Evolutionary conservation across 2,113 vertebrate genomes (phyloP).

Genomic region (Strix aluco): DNA sequence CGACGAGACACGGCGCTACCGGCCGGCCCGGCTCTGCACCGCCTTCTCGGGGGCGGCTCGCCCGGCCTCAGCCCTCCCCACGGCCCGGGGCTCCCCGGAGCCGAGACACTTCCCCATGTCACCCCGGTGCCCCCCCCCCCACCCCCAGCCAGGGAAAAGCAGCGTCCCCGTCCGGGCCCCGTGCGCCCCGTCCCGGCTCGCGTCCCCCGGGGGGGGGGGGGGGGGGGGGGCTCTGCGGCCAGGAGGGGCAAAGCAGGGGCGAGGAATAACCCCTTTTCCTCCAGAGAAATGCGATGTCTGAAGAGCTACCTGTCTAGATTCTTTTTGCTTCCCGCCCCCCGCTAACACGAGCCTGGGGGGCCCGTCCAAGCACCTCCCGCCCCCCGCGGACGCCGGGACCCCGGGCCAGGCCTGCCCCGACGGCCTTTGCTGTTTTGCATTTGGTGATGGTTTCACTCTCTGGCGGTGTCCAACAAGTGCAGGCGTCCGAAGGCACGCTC

Average conservation of each 20-base stretch:
- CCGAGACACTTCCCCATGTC: fast-evolving
- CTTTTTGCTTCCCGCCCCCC: fast-evolving
- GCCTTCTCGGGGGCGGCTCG: neutral
- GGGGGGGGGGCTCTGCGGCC: neutral
- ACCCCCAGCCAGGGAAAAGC: too few species aligned
- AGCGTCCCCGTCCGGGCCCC: fast-evolving
- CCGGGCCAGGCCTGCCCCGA: neutral
- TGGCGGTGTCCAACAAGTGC: neutral
- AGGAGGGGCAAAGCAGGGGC: neutral
- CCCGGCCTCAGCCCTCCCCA: neutral
- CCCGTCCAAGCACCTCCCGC: too few species aligned
- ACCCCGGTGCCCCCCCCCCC: neutral
- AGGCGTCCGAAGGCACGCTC: fast-evolving
- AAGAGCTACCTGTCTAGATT: neutral
- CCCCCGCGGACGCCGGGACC: too few species aligned
- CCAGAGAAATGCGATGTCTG: fast-evolving
- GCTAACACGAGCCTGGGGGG: fast-evolving
- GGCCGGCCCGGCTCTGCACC: neutral
- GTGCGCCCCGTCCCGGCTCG: neutral
- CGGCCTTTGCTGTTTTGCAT: fast-evolving
- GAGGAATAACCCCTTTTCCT: neutral
- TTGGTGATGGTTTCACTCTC: neutral
- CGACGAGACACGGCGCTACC: fast-evolving
- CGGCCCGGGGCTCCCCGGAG: neutral
- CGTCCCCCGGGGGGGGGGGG: too few species aligned